A percentile compares a stretch with the other conserved stretches of the same genome.
phyloP scores from a whole-genome alignment of 2,113 vertebrate genomes.

The Gymnobelideus leadbeateri region DNA sequence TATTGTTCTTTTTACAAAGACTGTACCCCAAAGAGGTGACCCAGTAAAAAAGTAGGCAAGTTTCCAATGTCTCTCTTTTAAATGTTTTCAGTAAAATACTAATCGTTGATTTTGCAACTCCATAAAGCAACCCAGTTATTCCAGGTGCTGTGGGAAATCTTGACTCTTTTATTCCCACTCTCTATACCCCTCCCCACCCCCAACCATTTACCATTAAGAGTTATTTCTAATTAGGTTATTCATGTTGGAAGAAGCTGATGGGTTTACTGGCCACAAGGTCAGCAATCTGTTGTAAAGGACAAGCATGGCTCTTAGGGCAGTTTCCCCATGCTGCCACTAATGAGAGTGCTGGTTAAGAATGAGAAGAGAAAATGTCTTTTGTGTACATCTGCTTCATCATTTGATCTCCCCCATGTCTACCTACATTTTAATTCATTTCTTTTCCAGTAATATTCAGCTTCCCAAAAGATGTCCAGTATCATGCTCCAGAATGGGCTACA shows the following conservation, averaged over 20 bases:
- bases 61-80: conserved; percentile 48
- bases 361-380: neutral
- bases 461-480: neutral
- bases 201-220: conserved; percentile 51
- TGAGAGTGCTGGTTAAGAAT: fast-evolving
- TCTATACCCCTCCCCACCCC: neutral
- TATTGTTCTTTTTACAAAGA: conserved; percentile 64
- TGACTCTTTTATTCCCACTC: neutral
- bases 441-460: neutral
- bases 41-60: conserved; percentile 55
- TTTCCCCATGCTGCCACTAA: neutral
- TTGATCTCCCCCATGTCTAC: neutral
- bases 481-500: neutral
- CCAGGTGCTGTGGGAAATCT: conserved; percentile 36
- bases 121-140: neutral
- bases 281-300: neutral
- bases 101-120: neutral
- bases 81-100: conserved; percentile 30
- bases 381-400: neutral
- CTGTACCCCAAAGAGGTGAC: conserved; percentile 15
- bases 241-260: conserved; percentile 30
- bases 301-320: neutral
- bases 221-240: conserved; percentile 13
- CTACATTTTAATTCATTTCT: neutral
- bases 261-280: conserved; percentile 27